These are phyloP conservation scores for Apamea monoglypha DNA, from an alignment of 2,888 invertebrate species.

Conservation along the genomic window DNA sequence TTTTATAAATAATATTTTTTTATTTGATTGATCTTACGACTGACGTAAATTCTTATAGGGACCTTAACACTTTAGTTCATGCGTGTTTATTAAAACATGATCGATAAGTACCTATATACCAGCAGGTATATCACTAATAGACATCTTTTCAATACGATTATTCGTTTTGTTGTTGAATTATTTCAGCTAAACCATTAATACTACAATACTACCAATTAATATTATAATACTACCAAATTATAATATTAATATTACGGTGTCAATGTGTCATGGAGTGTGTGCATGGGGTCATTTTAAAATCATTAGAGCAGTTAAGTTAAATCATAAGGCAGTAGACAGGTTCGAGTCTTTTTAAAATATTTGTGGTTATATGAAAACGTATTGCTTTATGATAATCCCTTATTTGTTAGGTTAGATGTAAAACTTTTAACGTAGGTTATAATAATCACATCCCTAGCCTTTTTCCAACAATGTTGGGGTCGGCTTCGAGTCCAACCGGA, in stretches of 20 bases:
- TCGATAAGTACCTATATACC: neutral
- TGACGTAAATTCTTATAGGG: neutral
- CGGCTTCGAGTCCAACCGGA: no score
- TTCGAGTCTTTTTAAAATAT: neutral
- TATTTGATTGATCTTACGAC: neutral
- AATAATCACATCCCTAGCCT: no score
- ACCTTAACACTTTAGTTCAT: neutral
- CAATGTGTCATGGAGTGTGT: neutral
- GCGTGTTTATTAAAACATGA: neutral
- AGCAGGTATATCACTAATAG: neutral
- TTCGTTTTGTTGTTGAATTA: neutral
- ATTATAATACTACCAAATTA: neutral
- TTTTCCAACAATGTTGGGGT: no score
- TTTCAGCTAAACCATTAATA: neutral
- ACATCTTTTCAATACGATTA: neutral
- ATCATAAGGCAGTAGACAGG: neutral
- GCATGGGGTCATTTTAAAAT: neutral
- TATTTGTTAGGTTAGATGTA: neutral
- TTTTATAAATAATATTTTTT: conserved; percentile 11
- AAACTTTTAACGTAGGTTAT: neutral
- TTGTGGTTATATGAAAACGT: neutral
- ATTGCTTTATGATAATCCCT: neutral
- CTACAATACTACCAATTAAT: no score
- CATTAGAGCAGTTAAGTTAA: no score
- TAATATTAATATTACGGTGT: neutral